Evolutionary conservation across 1,140 invertebrate genomes (phyloP), one percentile per base, ranked within the genome.

Genomic region (Cydia amplana): DNA sequence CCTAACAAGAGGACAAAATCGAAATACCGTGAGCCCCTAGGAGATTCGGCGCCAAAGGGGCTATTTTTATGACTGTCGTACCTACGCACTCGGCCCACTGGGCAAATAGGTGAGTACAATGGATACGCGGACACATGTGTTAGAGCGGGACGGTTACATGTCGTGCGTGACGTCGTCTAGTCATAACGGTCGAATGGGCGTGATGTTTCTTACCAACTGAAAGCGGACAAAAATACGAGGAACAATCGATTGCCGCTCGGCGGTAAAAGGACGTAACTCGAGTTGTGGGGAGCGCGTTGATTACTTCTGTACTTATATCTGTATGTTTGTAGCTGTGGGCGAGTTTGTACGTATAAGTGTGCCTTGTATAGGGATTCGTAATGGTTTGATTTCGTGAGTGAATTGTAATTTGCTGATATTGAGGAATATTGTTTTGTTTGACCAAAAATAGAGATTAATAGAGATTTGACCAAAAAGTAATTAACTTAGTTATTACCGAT

Each of bases 101-200:
- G 85, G 87, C 87, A 92, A 88, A 88, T 88, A 85, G 88, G 83
- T 86, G 86, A 90, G 80, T 80, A 82, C 77, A 79, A 76, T 73
- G 79, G 79, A 86, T 87, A 79, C 80, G 79, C 76, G 77, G 78
- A 84, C 87, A 90, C 87, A 85, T 86, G 85, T 87, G 89, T 84
- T 80, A 87, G 88, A 92, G 78, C 79, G 87, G 82, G 91, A 92
- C 79, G 82, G 82, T 78, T 87, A 79, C 85, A 86, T 84, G 84
- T 86, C 83, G 86, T 85, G 82, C 82, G 86, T 87, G 88, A 84
- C 89, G 90, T 86, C 79, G 85, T 83, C 84, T 87, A 91, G 88
- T 91, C 91, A 91, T 92, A 92, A 92, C 91, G 91, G 90, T 92
- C 91, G 91, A 92, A 92, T 92, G 91, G 91, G 91, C 91, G 91